Percentiles rank a stretch among this genome's conserved stretches.
These are phyloP conservation scores for Chiridota heheva DNA, from an alignment of 35 echinoderm and acorn worm species.

Conservation along the genomic window DNA sequence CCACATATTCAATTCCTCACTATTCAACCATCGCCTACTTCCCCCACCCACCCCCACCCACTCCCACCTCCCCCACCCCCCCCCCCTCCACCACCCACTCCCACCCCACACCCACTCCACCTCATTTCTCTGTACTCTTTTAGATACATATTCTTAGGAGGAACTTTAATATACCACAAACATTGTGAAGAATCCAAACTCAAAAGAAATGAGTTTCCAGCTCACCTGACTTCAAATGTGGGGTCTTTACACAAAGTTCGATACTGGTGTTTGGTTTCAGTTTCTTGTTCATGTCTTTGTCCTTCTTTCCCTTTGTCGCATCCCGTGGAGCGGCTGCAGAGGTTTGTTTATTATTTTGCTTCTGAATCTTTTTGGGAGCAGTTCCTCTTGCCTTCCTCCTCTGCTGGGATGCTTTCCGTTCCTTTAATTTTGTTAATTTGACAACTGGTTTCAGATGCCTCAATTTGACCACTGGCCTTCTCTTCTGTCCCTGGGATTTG, in stretches of 20 bases:
- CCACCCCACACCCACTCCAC: no score
- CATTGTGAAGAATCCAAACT: no score
- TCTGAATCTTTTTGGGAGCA: conserved; percentile 5
- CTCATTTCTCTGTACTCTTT: no score
- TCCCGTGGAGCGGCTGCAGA: background rate
- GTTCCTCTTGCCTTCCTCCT: conserved; percentile 14
- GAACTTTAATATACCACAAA: no score
- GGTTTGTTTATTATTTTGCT: conserved; percentile 9
- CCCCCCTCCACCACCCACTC: no score
- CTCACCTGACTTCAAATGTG: conserved; percentile 87
- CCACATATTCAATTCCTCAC: no score
- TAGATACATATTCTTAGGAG: background rate
- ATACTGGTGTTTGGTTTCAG: conserved; percentile 66
- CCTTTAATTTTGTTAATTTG: conserved; percentile 21
- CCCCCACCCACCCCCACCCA: no score
- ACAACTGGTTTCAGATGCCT: conserved; percentile 31
- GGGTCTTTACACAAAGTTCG: conserved; percentile 75
- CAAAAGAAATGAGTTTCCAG: no score
- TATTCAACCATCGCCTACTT: no score
- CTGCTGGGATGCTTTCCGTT: conserved; percentile 24
- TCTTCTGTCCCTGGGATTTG: background rate
- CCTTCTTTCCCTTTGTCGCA: conserved; percentile 1
- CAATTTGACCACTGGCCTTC: conserved; percentile 10
- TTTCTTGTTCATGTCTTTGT: conserved; percentile 62
- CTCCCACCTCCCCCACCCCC: no score